phyloP scores from a whole-genome alignment of 2,888 invertebrate genomes.

The Achlya flavicornis region DNA sequence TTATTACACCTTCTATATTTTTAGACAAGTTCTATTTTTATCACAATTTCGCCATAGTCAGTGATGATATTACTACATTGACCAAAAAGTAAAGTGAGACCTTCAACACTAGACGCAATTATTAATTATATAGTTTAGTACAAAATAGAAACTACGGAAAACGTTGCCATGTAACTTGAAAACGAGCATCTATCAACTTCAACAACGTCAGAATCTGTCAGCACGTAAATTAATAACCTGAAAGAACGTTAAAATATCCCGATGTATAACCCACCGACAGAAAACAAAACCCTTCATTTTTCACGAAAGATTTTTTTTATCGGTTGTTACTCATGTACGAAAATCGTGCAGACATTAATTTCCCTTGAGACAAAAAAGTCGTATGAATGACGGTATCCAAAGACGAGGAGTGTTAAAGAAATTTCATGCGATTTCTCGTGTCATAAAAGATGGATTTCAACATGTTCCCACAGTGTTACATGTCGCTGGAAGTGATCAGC shows the following conservation, averaged over 20 bases:
- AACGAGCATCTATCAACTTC: neutral
- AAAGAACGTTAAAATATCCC: conserved; percentile 8
- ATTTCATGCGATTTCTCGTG: conserved; percentile 18
- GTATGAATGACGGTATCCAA: conserved; percentile 22
- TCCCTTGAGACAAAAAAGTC: conserved; percentile 40
- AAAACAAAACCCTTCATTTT: conserved; percentile 35
- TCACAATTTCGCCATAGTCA: too few relatives aligned
- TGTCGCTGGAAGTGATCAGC: conserved; percentile 6
- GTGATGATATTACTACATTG: too few relatives aligned
- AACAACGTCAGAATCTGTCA: neutral
- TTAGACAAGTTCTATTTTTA: too few relatives aligned
- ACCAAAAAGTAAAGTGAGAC: too few relatives aligned
- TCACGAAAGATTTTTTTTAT: conserved; percentile 39
- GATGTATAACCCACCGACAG: neutral
- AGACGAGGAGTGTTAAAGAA: conserved; percentile 27
- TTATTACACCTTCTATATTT: too few relatives aligned
- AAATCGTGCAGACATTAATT: conserved; percentile 44
- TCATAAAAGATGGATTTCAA: conserved; percentile 12
- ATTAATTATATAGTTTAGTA: neutral
- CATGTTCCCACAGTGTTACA: conserved; percentile 3
- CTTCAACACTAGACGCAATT: too few relatives aligned
- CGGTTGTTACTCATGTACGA: conserved; percentile 35
- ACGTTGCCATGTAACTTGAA: neutral
- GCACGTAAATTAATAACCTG: neutral
- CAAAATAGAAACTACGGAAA: neutral